Evolutionary conservation across 2,888 invertebrate genomes (phyloP).

Genomic region (Apamea crenata): DNA sequence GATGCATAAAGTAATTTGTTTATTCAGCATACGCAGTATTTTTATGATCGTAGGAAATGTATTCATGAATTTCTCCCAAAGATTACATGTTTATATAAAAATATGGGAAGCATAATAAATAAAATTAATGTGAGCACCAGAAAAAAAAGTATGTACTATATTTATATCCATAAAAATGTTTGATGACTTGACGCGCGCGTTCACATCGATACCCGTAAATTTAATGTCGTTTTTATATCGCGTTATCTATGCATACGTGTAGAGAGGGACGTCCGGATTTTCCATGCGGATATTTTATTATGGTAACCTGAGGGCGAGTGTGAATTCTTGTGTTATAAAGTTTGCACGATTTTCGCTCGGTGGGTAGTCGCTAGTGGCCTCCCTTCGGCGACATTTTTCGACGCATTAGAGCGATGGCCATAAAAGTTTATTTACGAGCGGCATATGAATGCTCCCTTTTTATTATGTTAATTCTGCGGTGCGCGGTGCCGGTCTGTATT

Average conservation of each 20-base stretch:
- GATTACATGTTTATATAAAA: slow-evolving; percentile 70
- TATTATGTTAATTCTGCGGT: slow-evolving; percentile 88
- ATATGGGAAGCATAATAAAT: slow-evolving; percentile 67
- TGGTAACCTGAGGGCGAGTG: slow-evolving; percentile 71
- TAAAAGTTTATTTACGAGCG: slow-evolving; percentile 88
- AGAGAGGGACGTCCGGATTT: slow-evolving; percentile 72
- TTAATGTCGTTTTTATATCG: slow-evolving; percentile 75
- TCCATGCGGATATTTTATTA: slow-evolving; percentile 73
- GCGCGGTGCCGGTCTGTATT: slow-evolving; percentile 70
- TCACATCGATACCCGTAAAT: slow-evolving; percentile 72
- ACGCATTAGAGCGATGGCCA: slow-evolving; percentile 86
- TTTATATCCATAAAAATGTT: slow-evolving; percentile 70
- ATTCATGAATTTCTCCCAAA: slow-evolving; percentile 68
- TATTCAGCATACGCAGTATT: slow-evolving; percentile 63
- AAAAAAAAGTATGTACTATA: slow-evolving; percentile 65
- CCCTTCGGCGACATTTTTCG: slow-evolving; percentile 82
- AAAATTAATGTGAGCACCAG: slow-evolving; percentile 69
- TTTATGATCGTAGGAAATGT: slow-evolving; percentile 67
- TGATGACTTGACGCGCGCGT: slow-evolving; percentile 66
- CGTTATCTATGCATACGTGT: slow-evolving; percentile 73
- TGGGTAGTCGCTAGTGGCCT: slow-evolving; percentile 56
- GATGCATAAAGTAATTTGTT: slow-evolving; percentile 66
- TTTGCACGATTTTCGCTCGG: slow-evolving; percentile 66
- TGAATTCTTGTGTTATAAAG: slow-evolving; percentile 72
- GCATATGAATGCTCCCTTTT: slow-evolving; percentile 86